Evolutionary conservation across 2,888 invertebrate genomes (phyloP).

Genomic region (Subacronicta megacephala): DNA sequence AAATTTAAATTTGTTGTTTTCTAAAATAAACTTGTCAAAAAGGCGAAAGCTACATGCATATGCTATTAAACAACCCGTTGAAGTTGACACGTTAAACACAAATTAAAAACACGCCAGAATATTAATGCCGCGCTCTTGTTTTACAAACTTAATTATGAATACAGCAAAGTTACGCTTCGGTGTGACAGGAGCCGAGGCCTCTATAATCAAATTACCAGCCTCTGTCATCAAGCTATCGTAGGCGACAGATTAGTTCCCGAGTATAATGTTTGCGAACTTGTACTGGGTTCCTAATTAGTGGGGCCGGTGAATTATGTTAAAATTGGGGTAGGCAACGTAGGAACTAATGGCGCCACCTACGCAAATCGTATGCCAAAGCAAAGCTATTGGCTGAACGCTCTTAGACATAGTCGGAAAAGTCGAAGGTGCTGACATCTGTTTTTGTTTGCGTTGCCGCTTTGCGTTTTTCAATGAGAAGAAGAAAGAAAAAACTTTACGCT

Average conservation of each 20-base stretch:
- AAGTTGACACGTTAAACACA: conserved; percentile 14
- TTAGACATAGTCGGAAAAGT: no score
- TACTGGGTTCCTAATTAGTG: conserved; percentile 63
- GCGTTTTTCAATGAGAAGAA: no score
- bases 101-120: conserved; percentile 33
- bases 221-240: conserved; percentile 56
- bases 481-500: no score
- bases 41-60: not conserved
- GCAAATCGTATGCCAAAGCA: no score
- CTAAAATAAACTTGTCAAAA: conserved; percentile 3
- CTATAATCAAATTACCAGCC: conserved; percentile 60
- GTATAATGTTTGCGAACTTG: conserved; percentile 70
- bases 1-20: no score
- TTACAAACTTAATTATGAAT: conserved; percentile 40
- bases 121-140: conserved; percentile 37
- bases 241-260: conserved; percentile 58
- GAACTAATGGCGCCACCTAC: no score
- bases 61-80: conserved; percentile 1
- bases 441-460: no score
- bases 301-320: conserved; percentile 59
- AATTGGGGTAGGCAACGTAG: no score
- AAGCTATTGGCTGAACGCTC: no score
- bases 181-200: conserved; percentile 44
- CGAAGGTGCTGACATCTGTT: no score
- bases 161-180: conserved; percentile 46